Conservation (phyloP, 1,140 invertebrate genomes). For the Euwallacea fornicatus region DNA sequence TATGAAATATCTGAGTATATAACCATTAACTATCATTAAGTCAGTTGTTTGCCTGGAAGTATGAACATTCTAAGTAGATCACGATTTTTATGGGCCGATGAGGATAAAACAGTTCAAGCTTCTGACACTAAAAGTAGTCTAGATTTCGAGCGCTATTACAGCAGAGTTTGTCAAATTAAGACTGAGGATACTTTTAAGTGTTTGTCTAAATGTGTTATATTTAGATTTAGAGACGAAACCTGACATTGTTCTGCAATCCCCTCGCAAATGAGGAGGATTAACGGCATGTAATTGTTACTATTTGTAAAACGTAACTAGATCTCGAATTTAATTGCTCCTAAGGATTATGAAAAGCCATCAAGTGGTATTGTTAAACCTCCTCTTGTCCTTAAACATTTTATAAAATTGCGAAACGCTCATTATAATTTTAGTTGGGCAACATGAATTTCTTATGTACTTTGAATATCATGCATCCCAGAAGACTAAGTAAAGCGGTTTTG, state of each 20-base stretch:
- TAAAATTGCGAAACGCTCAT: neutral
- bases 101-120: too few species aligned
- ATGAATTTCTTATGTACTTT: too few species aligned
- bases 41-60: too few species aligned
- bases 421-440: too few species aligned
- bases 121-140: too few species aligned
- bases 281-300: constrained; percentile 3
- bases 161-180: constrained; percentile 3
- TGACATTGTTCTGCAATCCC: constrained; percentile 6
- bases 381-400: neutral
- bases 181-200: constrained; percentile 9
- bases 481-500: too few species aligned
- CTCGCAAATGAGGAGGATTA: constrained; percentile 9
- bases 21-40: neutral
- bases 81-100: too few species aligned
- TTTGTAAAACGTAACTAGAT: constrained; percentile 2
- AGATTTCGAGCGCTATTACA: too few species aligned
- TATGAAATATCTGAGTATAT: constrained; percentile 7
- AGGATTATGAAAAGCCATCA: neutral
- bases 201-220: constrained; percentile 11
- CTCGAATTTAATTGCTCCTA: neutral
- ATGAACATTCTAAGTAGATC: too few species aligned
- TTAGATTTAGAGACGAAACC: neutral
- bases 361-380: neutral
- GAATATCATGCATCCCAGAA: too few species aligned